Base-by-base conservation (phyloP, 2,113 vertebrate species). In the Bungarus multicinctus region DNA sequence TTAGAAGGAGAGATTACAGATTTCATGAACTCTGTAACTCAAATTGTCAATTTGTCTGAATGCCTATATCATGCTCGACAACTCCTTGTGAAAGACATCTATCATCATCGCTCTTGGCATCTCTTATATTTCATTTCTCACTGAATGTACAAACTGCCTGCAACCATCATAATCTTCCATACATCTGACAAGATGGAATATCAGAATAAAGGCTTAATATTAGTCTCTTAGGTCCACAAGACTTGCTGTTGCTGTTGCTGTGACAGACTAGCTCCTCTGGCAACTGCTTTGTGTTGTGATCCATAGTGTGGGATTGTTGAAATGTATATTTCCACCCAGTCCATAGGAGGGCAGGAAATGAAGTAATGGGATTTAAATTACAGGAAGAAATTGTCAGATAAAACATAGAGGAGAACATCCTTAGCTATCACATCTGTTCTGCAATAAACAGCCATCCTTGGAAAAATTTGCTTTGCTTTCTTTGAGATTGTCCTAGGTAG, bases 301-400 rank as follows among this genome's bases (percentile, higher is more conserved):
- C 20, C 55, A 52, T 87, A 22, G 30, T 64, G 27, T 60, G 85
- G 47, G 43, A 39, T 18, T n/a, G 45, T 74, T 81, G 52, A 85
- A 91, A 58, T 6, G 6, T 64, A 16, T 88, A 58, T 69, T 85
- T 91, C 50, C 22, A 88, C 27, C 81, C 57, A 25, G 18, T 85
- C 27, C 53, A 55, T 20, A 85, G 39, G 64, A 74, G 10, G 43
- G 22, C 69, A 92, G 64, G 91, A 89, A 92, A 92, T 92, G 88
- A 89, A 85, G 88, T 85, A 50, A 92, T 85, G 53, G 64, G 39
- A 58, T 50, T 89, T 92, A 85, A 85, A 85, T 85, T 85, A 25
- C 53, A 92, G 88, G 92, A 85, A 85, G 53, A 53, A 57, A 53
- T 88, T 34, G 69, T 58, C 85, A 58, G 88, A 89, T 85, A 89